A percentile compares a stretch with the other conserved stretches of the same genome.
Evolutionary conservation across 2,888 invertebrate genomes (phyloP).

Genomic region (Schizotus pectinicornis): DNA sequence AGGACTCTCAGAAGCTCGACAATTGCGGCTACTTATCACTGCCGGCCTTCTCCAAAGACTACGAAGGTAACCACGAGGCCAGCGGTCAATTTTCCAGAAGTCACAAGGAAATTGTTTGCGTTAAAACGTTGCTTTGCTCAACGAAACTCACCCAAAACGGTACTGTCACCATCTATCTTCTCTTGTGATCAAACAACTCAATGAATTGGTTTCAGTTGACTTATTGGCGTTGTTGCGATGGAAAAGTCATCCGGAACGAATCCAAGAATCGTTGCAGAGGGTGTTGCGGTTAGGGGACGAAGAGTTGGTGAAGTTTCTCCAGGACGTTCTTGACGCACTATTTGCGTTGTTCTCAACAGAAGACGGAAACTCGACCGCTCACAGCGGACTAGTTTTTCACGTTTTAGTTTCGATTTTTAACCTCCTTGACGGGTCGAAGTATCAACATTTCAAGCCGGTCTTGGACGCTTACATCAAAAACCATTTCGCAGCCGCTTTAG

Average conservation of each 20-base stretch:
- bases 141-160: constrained; percentile 97
- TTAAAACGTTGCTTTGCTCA: constrained; percentile 87
- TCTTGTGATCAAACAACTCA: background rate
- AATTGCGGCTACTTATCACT: constrained; percentile 69
- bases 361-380: constrained; percentile 86
- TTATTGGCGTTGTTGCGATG: constrained; percentile 87
- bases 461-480: constrained; percentile 93
- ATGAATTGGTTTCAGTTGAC: constrained; percentile 68
- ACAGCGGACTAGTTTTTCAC: constrained; percentile 91
- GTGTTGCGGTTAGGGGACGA: constrained; percentile 85
- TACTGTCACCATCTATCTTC: constrained; percentile 51
- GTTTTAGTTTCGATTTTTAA: constrained; percentile 92
- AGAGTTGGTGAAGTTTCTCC: constrained; percentile 92
- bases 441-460: constrained; percentile 93
- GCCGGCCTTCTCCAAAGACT: constrained; percentile 69
- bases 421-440: constrained; percentile 86
- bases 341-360: constrained; percentile 94
- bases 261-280: constrained; percentile 83
- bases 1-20: constrained; percentile 76
- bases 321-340: constrained; percentile 91
- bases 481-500: constrained; percentile 93
- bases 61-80: constrained; percentile 64
- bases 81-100: constrained; percentile 74
- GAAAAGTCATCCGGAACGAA: constrained; percentile 87
- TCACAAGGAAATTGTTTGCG: constrained; percentile 81